Evolutionary conservation across 1,140 invertebrate genomes (phyloP).

Genomic region (Trichomalopsis sarcophagae): DNA sequence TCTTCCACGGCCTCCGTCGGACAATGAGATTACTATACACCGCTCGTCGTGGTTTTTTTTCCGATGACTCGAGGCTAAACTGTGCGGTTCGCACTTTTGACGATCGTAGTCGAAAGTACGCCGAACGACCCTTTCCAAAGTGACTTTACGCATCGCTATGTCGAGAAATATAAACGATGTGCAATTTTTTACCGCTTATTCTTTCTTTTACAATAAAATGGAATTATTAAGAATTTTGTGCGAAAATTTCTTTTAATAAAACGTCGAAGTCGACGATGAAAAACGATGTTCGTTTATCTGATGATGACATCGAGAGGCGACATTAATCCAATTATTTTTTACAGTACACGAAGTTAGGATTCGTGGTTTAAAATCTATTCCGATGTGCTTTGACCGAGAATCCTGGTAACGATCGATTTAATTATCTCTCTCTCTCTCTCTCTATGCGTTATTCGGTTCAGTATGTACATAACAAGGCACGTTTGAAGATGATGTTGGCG

Average conservation of each 20-base stretch:
- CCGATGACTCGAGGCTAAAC: neutral
- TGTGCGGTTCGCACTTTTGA: neutral
- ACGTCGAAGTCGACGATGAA: neutral
- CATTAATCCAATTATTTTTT: too few species aligned
- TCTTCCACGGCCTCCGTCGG: neutral
- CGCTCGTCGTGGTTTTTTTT: neutral
- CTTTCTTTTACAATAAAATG: conserved; percentile 20
- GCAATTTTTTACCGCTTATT: neutral
- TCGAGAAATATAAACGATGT: neutral
- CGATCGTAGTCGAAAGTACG: too few species aligned
- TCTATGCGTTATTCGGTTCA: neutral
- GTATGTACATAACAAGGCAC: conserved; percentile 1
- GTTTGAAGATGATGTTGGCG: neutral
- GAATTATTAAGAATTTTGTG: neutral
- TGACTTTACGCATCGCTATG: neutral
- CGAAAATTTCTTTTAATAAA: conserved; percentile 18
- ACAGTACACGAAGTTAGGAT: neutral
- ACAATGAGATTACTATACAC: neutral
- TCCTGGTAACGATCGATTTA: neutral
- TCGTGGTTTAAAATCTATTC: neutral
- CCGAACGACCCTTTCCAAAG: neutral
- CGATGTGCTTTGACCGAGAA: neutral
- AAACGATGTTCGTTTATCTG: neutral
- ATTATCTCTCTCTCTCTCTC: neutral
- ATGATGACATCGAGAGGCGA: neutral